Evolutionary conservation across 2,888 invertebrate genomes (phyloP), one percentile per base, ranked within the genome.

Genomic region (Pheosia tremula): DNA sequence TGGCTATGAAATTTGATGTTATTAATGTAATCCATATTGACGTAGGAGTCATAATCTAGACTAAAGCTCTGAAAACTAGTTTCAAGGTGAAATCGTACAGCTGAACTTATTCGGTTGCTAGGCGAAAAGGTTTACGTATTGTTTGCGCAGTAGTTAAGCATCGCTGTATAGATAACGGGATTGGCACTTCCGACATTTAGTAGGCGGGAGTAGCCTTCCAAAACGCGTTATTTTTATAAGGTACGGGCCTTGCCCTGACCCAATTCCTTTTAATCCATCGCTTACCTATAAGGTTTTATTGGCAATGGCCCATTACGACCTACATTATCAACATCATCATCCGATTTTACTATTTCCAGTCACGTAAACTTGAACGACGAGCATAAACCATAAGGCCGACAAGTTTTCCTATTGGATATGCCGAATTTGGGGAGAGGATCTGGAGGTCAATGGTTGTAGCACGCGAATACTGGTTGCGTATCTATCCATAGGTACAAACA

Each of bases 231-330:
- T 90, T 91, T 90, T 89, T 85, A 86, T 90, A 90, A 91, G 85
- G 84, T 79, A 86, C 79, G 85, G 82, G 89, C 87, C 88, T 84
- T 88, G 85, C 90, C 90, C 87, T 93, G 91, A 92, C 91, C 93
- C 78, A 91, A 82, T 92, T 93, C 86, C 86, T 89, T 91, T 88
- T 91, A 92, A 92, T 93, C 92, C 92, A 93, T 91, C 89, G 90
- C 89, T 93, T 93, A 91, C 93, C 92, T 93, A 93, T 92, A 93
- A 93, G 91, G 90, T 93, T 92, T 93, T 93, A 93, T 93, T 93
- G 90, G 89, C 90, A 89, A 90, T 89, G 89, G 90, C 91, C 92
- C 89, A 92, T 93, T 91, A 92, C 91, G 89, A 90, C 91, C 90
- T 90, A 91, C 89, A 93, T 93, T 93, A 93, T 93, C 93, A 93